Evolutionary conservation across 2,888 invertebrate genomes (phyloP).

Genomic region (Pantelozetes paolii): DNA sequence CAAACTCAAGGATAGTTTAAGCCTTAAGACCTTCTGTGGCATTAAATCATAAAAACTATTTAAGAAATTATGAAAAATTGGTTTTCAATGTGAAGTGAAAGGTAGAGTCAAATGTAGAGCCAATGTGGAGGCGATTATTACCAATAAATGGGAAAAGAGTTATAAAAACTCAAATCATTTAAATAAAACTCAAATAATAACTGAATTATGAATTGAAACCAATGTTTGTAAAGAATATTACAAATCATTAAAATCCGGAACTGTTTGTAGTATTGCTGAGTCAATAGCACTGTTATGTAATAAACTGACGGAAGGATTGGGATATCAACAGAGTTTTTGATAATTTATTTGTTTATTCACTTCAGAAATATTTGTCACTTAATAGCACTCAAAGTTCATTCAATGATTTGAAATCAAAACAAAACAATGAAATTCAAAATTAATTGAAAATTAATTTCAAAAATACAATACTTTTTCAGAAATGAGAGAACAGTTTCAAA

Average conservation of each 20-base stretch:
- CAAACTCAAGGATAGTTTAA: not conserved
- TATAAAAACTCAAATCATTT: too few relatives aligned
- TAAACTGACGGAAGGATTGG: not conserved
- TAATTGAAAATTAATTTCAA: not conserved
- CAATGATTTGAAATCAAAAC: too few relatives aligned
- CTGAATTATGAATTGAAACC: too few relatives aligned
- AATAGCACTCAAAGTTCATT: not conserved
- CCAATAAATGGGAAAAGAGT: too few relatives aligned
- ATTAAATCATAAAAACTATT: not conserved
- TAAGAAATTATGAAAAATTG: not conserved
- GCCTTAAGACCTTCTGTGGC: too few relatives aligned
- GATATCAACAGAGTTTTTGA: not conserved
- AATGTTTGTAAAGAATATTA: not conserved
- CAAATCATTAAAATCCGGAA: conserved; percentile 19
- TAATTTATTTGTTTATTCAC: conserved; percentile 6
- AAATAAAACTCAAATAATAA: too few relatives aligned
- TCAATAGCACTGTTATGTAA: not conserved
- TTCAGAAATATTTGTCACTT: too few relatives aligned
- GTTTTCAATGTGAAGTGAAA: too few relatives aligned
- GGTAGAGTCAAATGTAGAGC: too few relatives aligned
- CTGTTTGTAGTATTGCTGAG: conserved; percentile 13
- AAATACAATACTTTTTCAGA: too few relatives aligned
- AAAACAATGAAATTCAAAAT: not conserved
- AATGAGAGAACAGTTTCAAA: too few relatives aligned
- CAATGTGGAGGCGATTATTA: too few relatives aligned